phyloP scores from a whole-genome alignment of 1,140 invertebrate genomes.

The Steinernema feltiae region DNA sequence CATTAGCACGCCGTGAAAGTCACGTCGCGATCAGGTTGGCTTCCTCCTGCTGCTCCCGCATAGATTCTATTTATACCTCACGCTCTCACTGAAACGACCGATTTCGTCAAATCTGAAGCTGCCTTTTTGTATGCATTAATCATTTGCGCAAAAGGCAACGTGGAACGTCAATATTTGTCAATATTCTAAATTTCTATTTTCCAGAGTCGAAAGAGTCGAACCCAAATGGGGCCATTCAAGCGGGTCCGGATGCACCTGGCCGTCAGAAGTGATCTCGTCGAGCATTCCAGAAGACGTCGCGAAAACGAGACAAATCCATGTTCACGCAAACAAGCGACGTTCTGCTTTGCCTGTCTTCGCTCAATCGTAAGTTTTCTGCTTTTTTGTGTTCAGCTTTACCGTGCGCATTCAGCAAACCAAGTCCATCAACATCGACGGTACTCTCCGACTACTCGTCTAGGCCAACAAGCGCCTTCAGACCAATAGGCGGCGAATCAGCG shows the following conservation, averaged over 20 bases:
- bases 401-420: background rate
- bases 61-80: no score
- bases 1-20: no score
- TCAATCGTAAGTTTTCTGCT: background rate
- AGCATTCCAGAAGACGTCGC: constrained; percentile 22
- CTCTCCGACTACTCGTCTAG: background rate
- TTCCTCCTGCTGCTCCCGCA: no score
- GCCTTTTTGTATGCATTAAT: no score
- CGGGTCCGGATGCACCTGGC: background rate
- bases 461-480: background rate
- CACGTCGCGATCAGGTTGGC: no score
- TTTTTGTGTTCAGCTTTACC: background rate
- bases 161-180: no score
- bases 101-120: no score
- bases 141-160: no score
- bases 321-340: constrained; percentile 11
- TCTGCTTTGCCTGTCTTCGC: constrained; percentile 22
- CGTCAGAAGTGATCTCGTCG: background rate
- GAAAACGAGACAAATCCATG: background rate
- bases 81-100: no score
- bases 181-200: background rate
- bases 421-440: background rate
- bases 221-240: background rate
- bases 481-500: background rate
- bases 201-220: background rate